Base-by-base conservation (phyloP, 1,140 invertebrate genomes). In the Heterodera schachtii region DNA sequence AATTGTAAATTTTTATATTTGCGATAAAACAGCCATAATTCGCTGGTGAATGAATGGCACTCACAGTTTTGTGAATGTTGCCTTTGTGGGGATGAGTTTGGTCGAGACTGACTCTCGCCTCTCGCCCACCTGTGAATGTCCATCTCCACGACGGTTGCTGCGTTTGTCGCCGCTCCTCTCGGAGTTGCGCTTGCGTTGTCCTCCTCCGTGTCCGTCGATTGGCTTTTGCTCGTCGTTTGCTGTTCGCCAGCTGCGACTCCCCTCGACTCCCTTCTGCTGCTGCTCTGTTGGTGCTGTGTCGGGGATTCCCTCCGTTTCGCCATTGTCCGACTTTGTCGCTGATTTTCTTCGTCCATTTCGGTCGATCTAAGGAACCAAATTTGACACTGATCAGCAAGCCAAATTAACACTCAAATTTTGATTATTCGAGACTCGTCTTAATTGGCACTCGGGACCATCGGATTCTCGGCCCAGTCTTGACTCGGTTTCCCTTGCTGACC, bases 201-300 rank as follows among this genome's bases (percentile, higher is more conserved):
- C 69, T 71, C 69, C 41, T 46, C 69, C n/a, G 19, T 77, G 44
- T 77, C 75, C 67, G 46, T 49, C 16, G 57, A 60, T 19, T 60
- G 57, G 57, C 57, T 60, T 60, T 60, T 60, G 57, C 57, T 19
- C 57, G 19, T 60, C 57, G 19, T 60, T 60, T 60, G 19, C 49
- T 0, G 74, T 64, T 75, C 41, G 31, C 31, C 31, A 31, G 31
- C 69, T 13, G 31, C 9, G n/a, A 31, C 21, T 9, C 69, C 69
- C 31, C 69, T 71, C 4, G 49, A 52, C 6, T 6, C 11, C 11
- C 49, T 52, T 52, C 49, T 52, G 49, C 49, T 52, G 49, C 69
- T n/a, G 69, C 9, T 43, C 41, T 71, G 31, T 31, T 41, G 44
- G 9, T 71, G 19, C 19, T 31, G 69, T 71, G 31, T 11, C 6